phyloP scores from a whole-genome alignment of 2,113 vertebrate genomes.

The Oreochromis spilurus region DNA sequence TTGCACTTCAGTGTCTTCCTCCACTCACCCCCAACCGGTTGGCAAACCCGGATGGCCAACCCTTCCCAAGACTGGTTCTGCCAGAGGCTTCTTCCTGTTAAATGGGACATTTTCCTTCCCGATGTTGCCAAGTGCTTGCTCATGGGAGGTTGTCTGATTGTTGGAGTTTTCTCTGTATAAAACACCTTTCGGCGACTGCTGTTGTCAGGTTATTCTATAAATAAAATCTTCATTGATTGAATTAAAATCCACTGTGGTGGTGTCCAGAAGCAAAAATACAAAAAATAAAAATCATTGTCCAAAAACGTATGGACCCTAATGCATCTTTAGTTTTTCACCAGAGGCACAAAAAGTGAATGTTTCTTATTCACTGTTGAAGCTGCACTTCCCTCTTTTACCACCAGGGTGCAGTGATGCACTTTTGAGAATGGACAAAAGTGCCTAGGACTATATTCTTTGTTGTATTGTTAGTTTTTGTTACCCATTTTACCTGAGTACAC shows the following conservation, averaged over 20 bases:
- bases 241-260: background rate
- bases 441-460: background rate
- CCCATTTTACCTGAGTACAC: background rate
- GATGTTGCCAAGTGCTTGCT: background rate
- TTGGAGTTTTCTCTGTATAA: background rate
- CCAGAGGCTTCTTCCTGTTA: background rate
- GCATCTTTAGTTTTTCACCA: background rate
- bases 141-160: background rate
- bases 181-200: background rate
- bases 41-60: background rate
- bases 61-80: background rate
- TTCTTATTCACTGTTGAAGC: background rate
- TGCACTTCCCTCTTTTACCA: slow-evolving; percentile 21
- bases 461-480: background rate
- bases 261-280: background rate
- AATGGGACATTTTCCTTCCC: background rate
- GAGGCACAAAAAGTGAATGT: background rate
- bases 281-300: background rate
- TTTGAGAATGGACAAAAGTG: background rate
- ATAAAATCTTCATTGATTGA: background rate
- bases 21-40: background rate
- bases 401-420: slow-evolving; percentile 37
- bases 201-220: background rate
- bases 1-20: background rate
- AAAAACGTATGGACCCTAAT: background rate